Evolutionary conservation across 1,140 invertebrate genomes (phyloP), one percentile per base, ranked within the genome.

Genomic region (Ganaspis sp.): DNA sequence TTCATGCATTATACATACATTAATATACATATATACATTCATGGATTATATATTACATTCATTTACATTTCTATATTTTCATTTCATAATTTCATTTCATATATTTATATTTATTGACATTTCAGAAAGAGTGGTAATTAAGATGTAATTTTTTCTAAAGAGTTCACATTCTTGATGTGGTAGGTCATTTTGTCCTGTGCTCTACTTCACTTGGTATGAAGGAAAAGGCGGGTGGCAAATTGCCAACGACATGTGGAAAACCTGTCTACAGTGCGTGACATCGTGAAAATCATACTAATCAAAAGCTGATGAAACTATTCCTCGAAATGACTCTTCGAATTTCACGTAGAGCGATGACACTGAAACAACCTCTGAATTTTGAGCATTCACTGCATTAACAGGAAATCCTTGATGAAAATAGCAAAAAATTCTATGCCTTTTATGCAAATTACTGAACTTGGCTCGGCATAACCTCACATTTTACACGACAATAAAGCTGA

Each of bases 181-280:
- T 49, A 58, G 21, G 54, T 58, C 34, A 77, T 53, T 70, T 71
- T 72, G n/a, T 53, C 9, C 53, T 74, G 73, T 53, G 73, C 75
- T 77, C 76, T 73, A 77, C 45, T 73, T 71, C 40, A 21, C 38
- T 23, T 75, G 53, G 42, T 17, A 73, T 54, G 74, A 78, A 78
- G 77, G 72, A 79, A 64, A 78, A 77, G 75, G 54, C 69, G 70
- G 53, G 70, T 80, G 82, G 78, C 74, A 74, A 12, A 71, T 72
- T 77, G 80, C 80, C 80, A 83, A 77, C 29, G 72, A 37, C 71
- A 78, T 78, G 79, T 83, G 78, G 79, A 80, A 81, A 83, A 80
- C 45, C 54, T 77, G 64, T 29, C 72, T 69, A 75, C 40, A 75
- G 17, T 53, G 72, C 75, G 70, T 54, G 77, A 79, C 74, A 53